Conservation (phyloP, 1,140 invertebrate genomes). For the Cydia fagiglandana region DNA sequence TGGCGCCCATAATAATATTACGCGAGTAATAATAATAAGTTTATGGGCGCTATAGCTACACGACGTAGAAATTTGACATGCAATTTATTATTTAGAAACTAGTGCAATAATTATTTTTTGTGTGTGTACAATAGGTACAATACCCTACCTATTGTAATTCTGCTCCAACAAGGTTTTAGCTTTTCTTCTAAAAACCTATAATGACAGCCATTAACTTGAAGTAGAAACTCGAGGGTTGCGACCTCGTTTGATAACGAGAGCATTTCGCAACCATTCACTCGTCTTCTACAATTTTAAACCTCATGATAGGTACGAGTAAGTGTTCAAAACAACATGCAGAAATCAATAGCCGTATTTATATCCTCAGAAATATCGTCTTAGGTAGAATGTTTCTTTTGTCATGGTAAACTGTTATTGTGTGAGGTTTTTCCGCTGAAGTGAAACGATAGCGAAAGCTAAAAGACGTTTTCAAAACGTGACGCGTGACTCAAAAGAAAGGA, state of each 20-base stretch:
- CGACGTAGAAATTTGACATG: too few species aligned
- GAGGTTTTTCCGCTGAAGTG: conserved; percentile 9
- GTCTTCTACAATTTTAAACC: neutral
- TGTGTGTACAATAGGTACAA: too few species aligned
- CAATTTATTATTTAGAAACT: too few species aligned
- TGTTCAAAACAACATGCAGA: neutral
- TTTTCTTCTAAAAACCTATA: neutral
- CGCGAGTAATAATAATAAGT: too few species aligned
- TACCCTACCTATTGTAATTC: too few species aligned
- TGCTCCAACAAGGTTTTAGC: neutral
- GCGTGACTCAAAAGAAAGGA: neutral
- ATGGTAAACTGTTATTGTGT: neutral
- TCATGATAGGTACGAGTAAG: too few species aligned
- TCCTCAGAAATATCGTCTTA: neutral
- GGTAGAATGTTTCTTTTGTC: neutral
- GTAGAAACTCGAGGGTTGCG: conserved; percentile 11
- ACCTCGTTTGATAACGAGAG: neutral
- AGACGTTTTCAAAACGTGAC: conserved; percentile 2
- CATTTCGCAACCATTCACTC: neutral
- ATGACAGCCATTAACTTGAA: neutral
- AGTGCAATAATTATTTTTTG: too few species aligned
- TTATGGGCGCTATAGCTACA: too few species aligned
- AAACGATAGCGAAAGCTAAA: neutral
- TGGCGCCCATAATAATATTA: too few species aligned
- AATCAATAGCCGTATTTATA: neutral